These are phyloP conservation scores for Gastrophysa polygoni DNA, from an alignment of 2,888 invertebrate species.

Conservation along the genomic window DNA sequence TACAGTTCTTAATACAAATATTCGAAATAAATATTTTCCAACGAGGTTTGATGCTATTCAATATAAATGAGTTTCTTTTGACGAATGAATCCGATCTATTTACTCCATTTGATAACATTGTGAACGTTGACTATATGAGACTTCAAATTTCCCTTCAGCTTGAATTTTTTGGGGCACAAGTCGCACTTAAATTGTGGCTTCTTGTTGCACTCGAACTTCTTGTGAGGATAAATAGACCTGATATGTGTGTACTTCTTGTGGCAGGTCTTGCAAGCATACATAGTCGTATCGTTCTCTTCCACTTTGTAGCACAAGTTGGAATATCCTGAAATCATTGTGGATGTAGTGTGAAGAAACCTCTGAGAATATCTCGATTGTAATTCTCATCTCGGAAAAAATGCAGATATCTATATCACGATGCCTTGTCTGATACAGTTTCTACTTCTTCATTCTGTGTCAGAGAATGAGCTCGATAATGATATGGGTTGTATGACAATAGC, in stretches of 20 bases:
- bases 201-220: constrained; percentile 24
- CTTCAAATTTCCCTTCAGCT: constrained; percentile 15
- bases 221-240: constrained; percentile 11
- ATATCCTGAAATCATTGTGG: neutral
- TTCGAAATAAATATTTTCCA: too few relatives aligned
- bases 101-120: neutral
- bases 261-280: constrained; percentile 16
- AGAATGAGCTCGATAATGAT: too few relatives aligned
- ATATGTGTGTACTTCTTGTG: constrained; percentile 30
- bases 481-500: too few relatives aligned
- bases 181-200: constrained; percentile 11
- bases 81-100: too few relatives aligned
- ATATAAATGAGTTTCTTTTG: too few relatives aligned
- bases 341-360: neutral
- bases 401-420: too few relatives aligned
- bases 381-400: too few relatives aligned
- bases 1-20: too few relatives aligned
- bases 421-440: too few relatives aligned
- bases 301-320: neutral
- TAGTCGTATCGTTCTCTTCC: neutral
- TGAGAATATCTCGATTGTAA: too few relatives aligned
- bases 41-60: too few relatives aligned
- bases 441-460: too few relatives aligned
- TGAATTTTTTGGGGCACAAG: constrained; percentile 22
- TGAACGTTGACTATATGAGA: constrained; percentile 11